These are phyloP conservation scores for Trachurus trachurus DNA, from an alignment of 2,797 vertebrate species.

Conservation along the genomic window DNA sequence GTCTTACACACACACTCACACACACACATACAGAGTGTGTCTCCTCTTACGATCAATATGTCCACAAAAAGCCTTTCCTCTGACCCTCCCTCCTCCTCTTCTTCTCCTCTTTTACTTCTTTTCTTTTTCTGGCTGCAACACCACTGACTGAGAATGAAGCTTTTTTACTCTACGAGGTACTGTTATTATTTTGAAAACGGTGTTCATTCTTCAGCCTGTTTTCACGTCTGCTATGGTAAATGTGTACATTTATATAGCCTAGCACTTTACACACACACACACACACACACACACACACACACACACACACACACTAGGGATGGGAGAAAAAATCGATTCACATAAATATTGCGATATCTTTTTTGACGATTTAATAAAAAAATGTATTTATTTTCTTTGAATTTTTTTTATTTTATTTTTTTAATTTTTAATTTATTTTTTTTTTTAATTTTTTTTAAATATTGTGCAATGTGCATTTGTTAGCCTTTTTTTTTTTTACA, in stretches of 20 bases:
- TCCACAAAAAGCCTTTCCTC: slow-evolving; percentile 64
- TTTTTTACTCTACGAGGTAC: background rate
- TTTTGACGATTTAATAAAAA: too few relatives aligned
- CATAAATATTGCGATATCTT: too few relatives aligned
- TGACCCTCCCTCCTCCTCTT: slow-evolving; percentile 21
- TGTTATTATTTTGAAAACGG: background rate
- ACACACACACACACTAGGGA: slow-evolving; percentile 1
- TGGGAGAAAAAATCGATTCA: too few relatives aligned
- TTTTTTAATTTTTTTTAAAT: too few relatives aligned
- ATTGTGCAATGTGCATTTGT: too few relatives aligned
- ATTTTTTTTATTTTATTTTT: too few relatives aligned
- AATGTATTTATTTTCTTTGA: too few relatives aligned
- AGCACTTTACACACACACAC: background rate
- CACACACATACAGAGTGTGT: slow-evolving; percentile 22
- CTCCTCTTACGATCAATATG: slow-evolving; percentile 66
- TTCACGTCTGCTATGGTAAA: background rate
- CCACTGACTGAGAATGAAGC: background rate
- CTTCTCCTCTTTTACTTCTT: background rate
- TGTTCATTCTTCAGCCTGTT: background rate
- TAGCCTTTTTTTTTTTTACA: too few relatives aligned
- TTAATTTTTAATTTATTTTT: too few relatives aligned
- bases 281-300: background rate
- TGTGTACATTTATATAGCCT: background rate
- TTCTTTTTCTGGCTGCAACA: background rate
- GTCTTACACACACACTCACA: slow-evolving; percentile 14